Base-by-base conservation (phyloP, 2,888 invertebrate species). In the Athalia circularis region DNA sequence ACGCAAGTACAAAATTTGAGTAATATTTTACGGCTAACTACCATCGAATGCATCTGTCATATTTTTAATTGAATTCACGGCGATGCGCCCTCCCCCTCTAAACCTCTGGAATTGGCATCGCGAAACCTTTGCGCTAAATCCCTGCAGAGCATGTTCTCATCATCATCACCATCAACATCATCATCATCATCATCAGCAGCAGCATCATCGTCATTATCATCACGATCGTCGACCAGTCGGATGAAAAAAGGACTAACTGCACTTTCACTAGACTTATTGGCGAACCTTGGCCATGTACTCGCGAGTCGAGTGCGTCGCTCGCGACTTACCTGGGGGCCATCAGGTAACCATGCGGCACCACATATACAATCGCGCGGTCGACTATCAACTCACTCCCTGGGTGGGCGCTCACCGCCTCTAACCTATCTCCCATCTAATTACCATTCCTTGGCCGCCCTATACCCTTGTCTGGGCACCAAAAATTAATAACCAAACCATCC, bases 231-330 rank as follows among this genome's bases (percentile, higher is more conserved):
- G 54, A 7, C n/a, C 7, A 9, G 54, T 13, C 72, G 15, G 59
- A 72, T 72, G 47, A 47, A 72, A 72, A 59, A 72, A 9, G 59
- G 13, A 11, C 45, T 59, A 59, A 72, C n/a, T n/a, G n/a, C 72
- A 72, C 72, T 72, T 72, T 72, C 72, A 72, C 59, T 72, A 13
- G 72, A 47, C 45, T 47, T 29, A 29, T 29, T 59, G 72, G 50
- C 61, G 52, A 70, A 77, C 77, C 77, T 77, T 77, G 77, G 68
- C 77, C 77, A 61, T 77, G 50, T 67, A 59, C 77, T 77, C 52
- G 48, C 59, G 70, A 59, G 77, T 67, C 77, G 70, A 77, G 77
- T 77, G 77, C 68, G 67, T 77, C 9, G 72, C 13, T 72, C 72
- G 72, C 72, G 72, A 72, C 57, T 59, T 59, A 72, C 72, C 72